phyloP scores from a whole-genome alignment of 2,113 vertebrate species.

The Beaufortia kweichowensis region DNA sequence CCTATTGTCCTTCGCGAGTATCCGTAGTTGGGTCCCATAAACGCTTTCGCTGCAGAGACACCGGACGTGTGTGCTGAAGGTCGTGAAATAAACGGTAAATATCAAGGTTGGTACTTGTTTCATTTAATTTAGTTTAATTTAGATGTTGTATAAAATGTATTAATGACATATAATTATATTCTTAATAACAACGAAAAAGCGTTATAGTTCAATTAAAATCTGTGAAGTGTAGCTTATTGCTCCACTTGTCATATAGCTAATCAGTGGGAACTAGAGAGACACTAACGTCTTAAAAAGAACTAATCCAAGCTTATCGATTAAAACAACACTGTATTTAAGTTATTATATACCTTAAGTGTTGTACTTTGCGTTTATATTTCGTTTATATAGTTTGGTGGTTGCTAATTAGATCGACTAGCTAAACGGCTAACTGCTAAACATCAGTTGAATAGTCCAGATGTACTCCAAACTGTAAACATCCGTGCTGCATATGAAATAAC shows the following conservation, averaged over 20 bases:
- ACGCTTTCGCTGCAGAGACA: not conserved
- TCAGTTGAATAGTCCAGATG: not conserved
- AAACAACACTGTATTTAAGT: not conserved
- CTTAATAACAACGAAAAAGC: not conserved
- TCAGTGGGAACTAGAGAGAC: not conserved
- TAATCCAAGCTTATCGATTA: too few species aligned
- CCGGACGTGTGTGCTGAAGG: slow-evolving; percentile 64
- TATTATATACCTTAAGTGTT: not conserved
- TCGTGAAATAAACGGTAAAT: slow-evolving; percentile 64
- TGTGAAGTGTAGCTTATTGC: not conserved
- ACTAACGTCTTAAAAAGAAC: too few species aligned
- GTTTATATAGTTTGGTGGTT: not conserved
- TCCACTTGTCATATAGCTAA: not conserved
- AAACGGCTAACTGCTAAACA: not conserved
- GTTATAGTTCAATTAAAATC: not conserved
- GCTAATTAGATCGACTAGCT: not conserved
- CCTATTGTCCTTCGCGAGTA: slow-evolving; percentile 47
- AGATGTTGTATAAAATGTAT: not conserved
- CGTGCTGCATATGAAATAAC: too few species aligned
- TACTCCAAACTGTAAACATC: not conserved
- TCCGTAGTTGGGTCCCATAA: slow-evolving; percentile 19
- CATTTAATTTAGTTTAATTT: not conserved
- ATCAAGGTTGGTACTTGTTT: not conserved
- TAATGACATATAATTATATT: not conserved
- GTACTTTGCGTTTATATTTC: not conserved